Percentiles rank a stretch among this genome's conserved stretches.
phyloP scores from a whole-genome alignment of 2,113 vertebrate genomes.

The Pogona vitticeps region DNA sequence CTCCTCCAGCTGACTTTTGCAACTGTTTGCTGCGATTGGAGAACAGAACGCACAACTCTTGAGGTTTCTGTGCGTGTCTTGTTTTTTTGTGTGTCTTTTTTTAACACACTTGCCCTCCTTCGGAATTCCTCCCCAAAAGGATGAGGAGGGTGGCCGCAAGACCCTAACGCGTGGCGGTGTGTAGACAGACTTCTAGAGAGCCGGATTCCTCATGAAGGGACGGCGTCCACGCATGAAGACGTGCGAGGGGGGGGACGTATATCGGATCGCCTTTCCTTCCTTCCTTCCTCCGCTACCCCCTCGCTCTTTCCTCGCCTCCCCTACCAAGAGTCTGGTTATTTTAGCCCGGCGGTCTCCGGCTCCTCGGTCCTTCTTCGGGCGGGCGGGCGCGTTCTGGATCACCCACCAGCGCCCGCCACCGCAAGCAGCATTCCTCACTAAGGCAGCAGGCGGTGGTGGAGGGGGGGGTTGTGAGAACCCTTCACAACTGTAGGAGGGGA shows the following conservation, averaged over 20 bases:
- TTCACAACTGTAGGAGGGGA: constrained; percentile 68
- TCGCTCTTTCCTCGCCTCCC: constrained; percentile 4
- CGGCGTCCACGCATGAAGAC: not conserved
- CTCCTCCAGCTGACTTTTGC: not conserved
- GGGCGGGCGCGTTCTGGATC: constrained; percentile 50
- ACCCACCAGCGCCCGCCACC: constrained; percentile 48
- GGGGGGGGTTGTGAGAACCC: not conserved
- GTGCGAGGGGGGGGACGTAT: not conserved
- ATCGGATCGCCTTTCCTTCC: not conserved
- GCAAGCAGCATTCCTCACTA: constrained; percentile 67
- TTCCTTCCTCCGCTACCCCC: not conserved
- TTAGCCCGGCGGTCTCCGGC: constrained; percentile 45
- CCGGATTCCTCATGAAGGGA: too few relatives aligned
- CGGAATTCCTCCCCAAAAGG: too few relatives aligned
- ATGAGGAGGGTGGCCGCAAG: too few relatives aligned
- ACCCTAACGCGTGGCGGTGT: not conserved
- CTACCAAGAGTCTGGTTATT: constrained; percentile 38
- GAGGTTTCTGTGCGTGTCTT: too few relatives aligned
- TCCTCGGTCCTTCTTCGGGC: constrained; percentile 49
- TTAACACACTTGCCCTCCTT: not conserved
- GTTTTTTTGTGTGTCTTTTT: too few relatives aligned
- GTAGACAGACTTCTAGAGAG: not conserved
- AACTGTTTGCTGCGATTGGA: too few relatives aligned
- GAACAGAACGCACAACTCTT: too few relatives aligned
- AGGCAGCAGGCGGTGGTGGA: not conserved